These are phyloP conservation scores for Apodemus sylvaticus DNA, from an alignment of 2,113 vertebrate species.

Conservation along the genomic window DNA sequence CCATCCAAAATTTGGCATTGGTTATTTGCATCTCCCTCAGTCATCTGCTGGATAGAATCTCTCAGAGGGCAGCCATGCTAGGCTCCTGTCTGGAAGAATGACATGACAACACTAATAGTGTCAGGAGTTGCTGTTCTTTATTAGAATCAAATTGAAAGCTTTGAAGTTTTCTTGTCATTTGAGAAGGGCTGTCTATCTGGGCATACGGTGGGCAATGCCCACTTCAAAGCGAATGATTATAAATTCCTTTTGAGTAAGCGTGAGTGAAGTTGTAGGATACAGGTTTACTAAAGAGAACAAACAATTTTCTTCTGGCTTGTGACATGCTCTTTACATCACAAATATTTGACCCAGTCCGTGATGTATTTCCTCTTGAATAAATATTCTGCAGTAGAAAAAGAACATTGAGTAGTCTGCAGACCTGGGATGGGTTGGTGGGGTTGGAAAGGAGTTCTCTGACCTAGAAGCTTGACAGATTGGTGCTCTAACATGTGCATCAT, in stretches of 20 bases:
- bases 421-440: not conserved
- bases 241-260: not conserved
- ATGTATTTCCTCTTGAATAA: not conserved
- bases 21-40: no score
- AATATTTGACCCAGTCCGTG: not conserved
- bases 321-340: not conserved
- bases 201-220: not conserved
- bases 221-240: not conserved
- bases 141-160: not conserved
- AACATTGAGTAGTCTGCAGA: not conserved
- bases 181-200: not conserved
- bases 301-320: not conserved
- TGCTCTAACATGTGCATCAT: not conserved
- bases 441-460: not conserved
- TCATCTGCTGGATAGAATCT: no score
- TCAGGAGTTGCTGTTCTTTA: no score
- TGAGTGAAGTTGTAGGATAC: no score
- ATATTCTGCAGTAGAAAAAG: not conserved
- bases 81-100: no score
- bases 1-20: no score
- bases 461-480: not conserved
- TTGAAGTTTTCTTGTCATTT: not conserved
- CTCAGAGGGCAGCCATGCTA: no score
- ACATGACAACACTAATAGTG: no score
- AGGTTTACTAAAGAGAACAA: not conserved